phyloP scores from a whole-genome alignment of 2,888 invertebrate species.

The Harpagoxenus sublaevis region DNA sequence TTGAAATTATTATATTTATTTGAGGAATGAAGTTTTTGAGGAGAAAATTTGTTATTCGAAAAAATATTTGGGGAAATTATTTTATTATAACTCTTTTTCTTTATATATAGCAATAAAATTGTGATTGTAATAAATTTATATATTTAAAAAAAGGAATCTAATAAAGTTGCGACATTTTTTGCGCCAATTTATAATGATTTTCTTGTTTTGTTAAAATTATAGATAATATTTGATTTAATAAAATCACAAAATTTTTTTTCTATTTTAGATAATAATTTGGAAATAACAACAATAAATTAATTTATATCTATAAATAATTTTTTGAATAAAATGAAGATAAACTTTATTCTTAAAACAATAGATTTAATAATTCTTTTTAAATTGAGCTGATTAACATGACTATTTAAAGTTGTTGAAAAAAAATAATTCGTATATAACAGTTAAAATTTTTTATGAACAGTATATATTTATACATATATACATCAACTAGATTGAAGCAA shows the following conservation, averaged over 20 bases:
- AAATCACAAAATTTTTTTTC: background rate
- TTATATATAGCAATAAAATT: background rate
- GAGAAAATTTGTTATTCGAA: background rate
- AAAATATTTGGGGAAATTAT: background rate
- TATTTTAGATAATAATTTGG: too few species aligned
- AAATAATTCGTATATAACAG: background rate
- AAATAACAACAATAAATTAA: background rate
- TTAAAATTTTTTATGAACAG: background rate
- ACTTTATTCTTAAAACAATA: background rate
- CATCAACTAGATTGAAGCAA: background rate
- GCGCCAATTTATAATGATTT: background rate
- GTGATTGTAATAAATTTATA: background rate
- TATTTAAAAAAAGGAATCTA: background rate
- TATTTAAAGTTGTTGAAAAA: background rate
- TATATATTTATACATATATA: conserved; percentile 1
- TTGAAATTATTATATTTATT: background rate
- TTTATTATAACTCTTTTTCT: too few species aligned
- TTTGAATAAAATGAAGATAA: background rate
- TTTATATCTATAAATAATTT: background rate
- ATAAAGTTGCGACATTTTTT: background rate
- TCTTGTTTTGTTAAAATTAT: background rate
- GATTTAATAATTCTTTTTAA: conserved; percentile 1
- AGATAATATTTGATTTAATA: conserved; percentile 3
- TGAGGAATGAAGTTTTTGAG: background rate
- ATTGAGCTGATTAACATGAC: background rate